Evolutionary conservation across 2,797 vertebrate species (phyloP).

Genomic region (Chloroceryle amazona): DNA sequence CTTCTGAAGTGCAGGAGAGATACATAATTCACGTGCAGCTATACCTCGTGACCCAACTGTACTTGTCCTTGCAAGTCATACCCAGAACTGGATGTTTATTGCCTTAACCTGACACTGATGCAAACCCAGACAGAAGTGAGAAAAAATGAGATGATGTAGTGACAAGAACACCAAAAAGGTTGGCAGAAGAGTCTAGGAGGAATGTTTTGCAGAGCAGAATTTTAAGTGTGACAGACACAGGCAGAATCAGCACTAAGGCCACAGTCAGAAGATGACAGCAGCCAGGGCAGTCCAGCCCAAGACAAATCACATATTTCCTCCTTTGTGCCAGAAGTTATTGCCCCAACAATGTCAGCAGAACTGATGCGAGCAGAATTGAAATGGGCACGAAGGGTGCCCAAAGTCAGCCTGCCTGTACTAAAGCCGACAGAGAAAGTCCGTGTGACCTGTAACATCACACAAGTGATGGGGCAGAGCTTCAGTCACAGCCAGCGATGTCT

Average conservation of each 20-base stretch:
- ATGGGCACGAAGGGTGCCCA: background rate
- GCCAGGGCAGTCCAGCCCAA: background rate
- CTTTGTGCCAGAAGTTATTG: background rate
- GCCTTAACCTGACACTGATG: background rate
- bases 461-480: background rate
- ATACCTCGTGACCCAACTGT: background rate
- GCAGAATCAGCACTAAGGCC: background rate
- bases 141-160: background rate
- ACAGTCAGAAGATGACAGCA: background rate
- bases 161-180: background rate
- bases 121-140: background rate
- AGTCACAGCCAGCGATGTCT: background rate
- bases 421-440: rapidly evolving
- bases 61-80: conserved; percentile 34
- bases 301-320: background rate
- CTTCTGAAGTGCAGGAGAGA: background rate
- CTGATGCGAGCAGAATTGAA: background rate
- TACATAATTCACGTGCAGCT: background rate
- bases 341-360: background rate
- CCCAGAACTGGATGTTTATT: background rate
- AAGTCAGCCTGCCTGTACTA: background rate
- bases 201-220: background rate
- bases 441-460: rapidly evolving
- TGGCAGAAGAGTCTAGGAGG: background rate
- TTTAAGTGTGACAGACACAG: background rate